Percentiles rank a stretch among this genome's conserved stretches.
Conservation (phyloP, 1,140 invertebrate species). For the Temnothorax curvispinosus region DNA sequence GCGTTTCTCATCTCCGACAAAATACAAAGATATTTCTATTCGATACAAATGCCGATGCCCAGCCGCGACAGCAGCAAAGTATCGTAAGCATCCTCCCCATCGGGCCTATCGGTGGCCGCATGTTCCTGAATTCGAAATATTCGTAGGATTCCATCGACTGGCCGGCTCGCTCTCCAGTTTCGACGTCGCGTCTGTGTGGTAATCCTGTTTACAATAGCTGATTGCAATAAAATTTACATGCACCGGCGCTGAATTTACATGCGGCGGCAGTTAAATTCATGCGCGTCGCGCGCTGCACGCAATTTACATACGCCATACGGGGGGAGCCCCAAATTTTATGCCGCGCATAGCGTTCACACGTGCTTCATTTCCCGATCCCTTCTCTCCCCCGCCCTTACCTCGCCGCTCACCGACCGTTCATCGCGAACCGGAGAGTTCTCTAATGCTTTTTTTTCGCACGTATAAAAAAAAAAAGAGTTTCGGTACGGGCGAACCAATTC, state of each 20-base stretch:
- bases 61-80: conserved; percentile 10
- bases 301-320: conserved; percentile 75
- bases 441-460: conserved; percentile 1
- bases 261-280: conserved; percentile 71
- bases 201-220: conserved; percentile 76
- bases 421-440: conserved; percentile 3
- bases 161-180: conserved; percentile 64
- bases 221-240: conserved; percentile 77
- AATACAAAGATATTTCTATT: background rate
- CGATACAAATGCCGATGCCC: conserved; percentile 5
- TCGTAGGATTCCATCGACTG: conserved; percentile 52
- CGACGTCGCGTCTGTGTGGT: conserved; percentile 56
- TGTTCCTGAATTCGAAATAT: conserved; percentile 56
- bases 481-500: conserved; percentile 58
- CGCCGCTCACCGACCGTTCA: background rate
- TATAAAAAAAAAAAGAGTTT: conserved; percentile 45
- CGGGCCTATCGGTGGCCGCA: conserved; percentile 14
- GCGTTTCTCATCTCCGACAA: background rate
- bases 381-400: background rate
- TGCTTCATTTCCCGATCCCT: conserved; percentile 65
- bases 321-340: conserved; percentile 69
- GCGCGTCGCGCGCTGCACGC: conserved; percentile 66
- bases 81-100: conserved; percentile 6
- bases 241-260: conserved; percentile 70
- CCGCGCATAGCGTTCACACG: conserved; percentile 70